phyloP scores from a whole-genome alignment of 2,113 vertebrate genomes.

The Pollachius pollachius region DNA sequence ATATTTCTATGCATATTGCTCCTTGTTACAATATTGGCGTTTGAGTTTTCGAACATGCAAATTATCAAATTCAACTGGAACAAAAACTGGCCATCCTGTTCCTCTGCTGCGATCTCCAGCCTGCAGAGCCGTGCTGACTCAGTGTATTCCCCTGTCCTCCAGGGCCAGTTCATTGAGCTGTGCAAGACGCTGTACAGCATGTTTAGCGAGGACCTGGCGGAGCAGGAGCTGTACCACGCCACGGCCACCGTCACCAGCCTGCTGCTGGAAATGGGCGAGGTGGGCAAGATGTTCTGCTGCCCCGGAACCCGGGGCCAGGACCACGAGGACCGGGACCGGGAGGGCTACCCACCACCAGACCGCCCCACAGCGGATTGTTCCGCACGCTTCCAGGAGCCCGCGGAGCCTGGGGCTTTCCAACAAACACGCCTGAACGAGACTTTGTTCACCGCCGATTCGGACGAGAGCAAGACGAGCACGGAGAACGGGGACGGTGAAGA shows the following conservation, averaged over 20 bases:
- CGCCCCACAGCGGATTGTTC: slow-evolving; percentile 3
- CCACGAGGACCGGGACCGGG: slow-evolving; percentile 25
- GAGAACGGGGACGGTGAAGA: slow-evolving; percentile 31
- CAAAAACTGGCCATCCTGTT: no score
- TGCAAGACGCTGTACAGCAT: slow-evolving; percentile 97
- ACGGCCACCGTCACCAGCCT: slow-evolving; percentile 94
- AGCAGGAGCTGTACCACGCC: slow-evolving; percentile 96
- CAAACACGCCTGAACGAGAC: slow-evolving; percentile 48
- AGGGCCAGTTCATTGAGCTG: slow-evolving; percentile 97
- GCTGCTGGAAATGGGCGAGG: slow-evolving; percentile 95
- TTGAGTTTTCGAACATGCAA: no score
- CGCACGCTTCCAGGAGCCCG: slow-evolving; percentile 4
- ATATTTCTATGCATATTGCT: no score
- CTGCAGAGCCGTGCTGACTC: no score
- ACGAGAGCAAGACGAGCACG: slow-evolving; percentile 28
- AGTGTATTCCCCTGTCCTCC: background rate
- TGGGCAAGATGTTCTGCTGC: slow-evolving; percentile 86
- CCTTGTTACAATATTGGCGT: no score
- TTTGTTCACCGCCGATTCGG: slow-evolving; percentile 45
- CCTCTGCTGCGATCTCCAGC: background rate
- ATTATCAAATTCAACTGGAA: no score
- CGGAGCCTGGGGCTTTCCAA: background rate
- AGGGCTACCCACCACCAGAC: slow-evolving; percentile 16
- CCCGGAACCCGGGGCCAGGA: slow-evolving; percentile 35
- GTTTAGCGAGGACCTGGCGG: slow-evolving; percentile 91